phyloP scores from a whole-genome alignment of 2,113 vertebrate species.

The Cavia aperea region DNA sequence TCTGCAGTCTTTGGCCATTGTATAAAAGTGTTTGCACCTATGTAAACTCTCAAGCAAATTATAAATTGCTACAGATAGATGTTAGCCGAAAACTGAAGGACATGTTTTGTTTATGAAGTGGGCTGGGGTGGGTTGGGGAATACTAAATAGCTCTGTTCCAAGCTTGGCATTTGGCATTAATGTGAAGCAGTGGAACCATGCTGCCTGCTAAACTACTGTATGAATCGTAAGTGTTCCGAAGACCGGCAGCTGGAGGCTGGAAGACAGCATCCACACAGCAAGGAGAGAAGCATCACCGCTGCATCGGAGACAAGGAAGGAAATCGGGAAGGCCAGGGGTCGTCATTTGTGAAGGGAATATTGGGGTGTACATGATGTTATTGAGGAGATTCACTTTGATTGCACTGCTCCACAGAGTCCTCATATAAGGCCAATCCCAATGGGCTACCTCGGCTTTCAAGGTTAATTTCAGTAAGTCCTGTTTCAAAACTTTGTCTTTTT shows the following conservation, averaged over 20 bases:
- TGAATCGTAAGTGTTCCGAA: conserved; percentile 53
- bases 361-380: conserved; percentile 57
- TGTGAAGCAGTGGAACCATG: conserved; percentile 65
- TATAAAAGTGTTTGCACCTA: conserved; percentile 51
- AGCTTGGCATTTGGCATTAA: conserved; percentile 59
- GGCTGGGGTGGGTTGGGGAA: conserved; percentile 1
- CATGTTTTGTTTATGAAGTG: conserved; percentile 41
- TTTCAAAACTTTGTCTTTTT: conserved; percentile 59
- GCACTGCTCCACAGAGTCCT: conserved; percentile 69
- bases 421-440: conserved; percentile 72
- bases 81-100: conserved; percentile 53
- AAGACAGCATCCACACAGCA: conserved; percentile 1
- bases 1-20: conserved; percentile 60
- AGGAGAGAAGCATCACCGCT: conserved; percentile 55
- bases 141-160: conserved; percentile 51
- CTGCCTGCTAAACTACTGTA: conserved; percentile 72
- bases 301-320: conserved; percentile 34
- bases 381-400: conserved; percentile 61
- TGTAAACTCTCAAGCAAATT: conserved; percentile 60
- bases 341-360: conserved; percentile 27
- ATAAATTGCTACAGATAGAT: conserved; percentile 46
- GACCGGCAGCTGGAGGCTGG: conserved; percentile 35
- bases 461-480: conserved; percentile 74
- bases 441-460: conserved; percentile 80
- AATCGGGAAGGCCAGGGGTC: background rate